These are phyloP conservation scores for Heptranchias perlo DNA, from an alignment of 2,113 vertebrate species.

Conservation along the genomic window DNA sequence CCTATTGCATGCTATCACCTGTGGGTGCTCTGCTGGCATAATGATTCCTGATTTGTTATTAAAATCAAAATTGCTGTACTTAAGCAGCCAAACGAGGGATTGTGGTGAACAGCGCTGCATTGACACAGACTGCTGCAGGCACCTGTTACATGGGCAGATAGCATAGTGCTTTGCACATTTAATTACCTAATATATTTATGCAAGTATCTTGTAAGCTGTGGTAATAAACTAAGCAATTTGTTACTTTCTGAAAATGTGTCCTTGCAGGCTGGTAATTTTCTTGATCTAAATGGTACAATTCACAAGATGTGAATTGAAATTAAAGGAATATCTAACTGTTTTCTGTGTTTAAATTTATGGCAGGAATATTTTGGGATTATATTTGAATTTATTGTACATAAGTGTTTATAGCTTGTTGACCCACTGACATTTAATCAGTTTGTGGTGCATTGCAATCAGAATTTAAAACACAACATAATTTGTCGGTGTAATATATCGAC, in stretches of 20 bases:
- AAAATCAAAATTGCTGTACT: conserved; percentile 48
- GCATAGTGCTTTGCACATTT: conserved; percentile 59
- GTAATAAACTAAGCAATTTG: conserved; percentile 65
- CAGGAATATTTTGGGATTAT: conserved; percentile 51
- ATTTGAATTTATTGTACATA: conserved; percentile 55
- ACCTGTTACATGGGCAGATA: conserved; percentile 53
- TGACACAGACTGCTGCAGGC: conserved; percentile 47
- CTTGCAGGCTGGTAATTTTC: conserved; percentile 61
- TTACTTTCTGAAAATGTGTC: conserved; percentile 64
- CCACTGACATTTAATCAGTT: conserved; percentile 50
- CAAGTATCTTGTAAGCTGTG: conserved; percentile 60
- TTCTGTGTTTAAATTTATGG: conserved; percentile 62
- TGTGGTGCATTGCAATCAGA: neutral
- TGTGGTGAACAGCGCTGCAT: conserved; percentile 49
- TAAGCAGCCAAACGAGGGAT: conserved; percentile 50
- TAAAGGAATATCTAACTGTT: conserved; percentile 66
- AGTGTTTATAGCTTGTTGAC: conserved; percentile 43
- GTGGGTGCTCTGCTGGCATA: conserved; percentile 47
- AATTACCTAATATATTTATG: conserved; percentile 65
- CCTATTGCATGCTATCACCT: conserved; percentile 47
- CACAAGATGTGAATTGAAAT: conserved; percentile 66
- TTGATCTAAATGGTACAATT: conserved; percentile 64
- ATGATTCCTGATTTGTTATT: conserved; percentile 52
- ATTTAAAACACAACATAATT: neutral
- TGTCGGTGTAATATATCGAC: neutral